These are phyloP conservation scores for Rotaria magnacalcarata DNA, from an alignment of 2,888 invertebrate species.

Conservation along the genomic window DNA sequence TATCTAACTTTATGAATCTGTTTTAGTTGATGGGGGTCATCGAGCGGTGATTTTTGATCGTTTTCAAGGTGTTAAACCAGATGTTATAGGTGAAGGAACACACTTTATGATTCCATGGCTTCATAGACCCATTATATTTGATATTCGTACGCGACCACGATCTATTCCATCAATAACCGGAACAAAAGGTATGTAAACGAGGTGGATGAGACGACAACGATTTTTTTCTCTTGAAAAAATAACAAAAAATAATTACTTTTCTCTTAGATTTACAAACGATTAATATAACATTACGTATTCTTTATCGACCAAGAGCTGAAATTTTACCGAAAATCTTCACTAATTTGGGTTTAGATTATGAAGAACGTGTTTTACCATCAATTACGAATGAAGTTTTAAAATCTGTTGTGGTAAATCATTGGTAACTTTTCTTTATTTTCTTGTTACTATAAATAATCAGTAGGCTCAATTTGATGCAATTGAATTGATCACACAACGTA, in stretches of 20 bases:
- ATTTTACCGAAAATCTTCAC: slow-evolving; percentile 89
- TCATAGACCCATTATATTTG: slow-evolving; percentile 91
- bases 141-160: slow-evolving; percentile 88
- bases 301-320: slow-evolving; percentile 89
- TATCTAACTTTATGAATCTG: not conserved
- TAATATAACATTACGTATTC: slow-evolving; percentile 92
- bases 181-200: slow-evolving; percentile 74
- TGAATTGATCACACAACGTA: slow-evolving; percentile 96
- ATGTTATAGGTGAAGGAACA: slow-evolving; percentile 91
- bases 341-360: slow-evolving; percentile 91
- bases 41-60: slow-evolving; percentile 97
- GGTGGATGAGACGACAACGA: too few relatives aligned
- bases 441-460: not conserved
- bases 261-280: slow-evolving; percentile 92
- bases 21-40: slow-evolving; percentile 87
- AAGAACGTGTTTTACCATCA: slow-evolving; percentile 93
- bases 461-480: slow-evolving; percentile 96
- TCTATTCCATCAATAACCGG: slow-evolving; percentile 94
- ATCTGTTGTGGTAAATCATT: slow-evolving; percentile 75
- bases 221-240: too few relatives aligned
- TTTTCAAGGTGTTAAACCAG: slow-evolving; percentile 84
- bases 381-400: slow-evolving; percentile 98
- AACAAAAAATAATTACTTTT: not conserved
- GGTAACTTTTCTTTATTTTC: not conserved
- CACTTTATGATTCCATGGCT: slow-evolving; percentile 98